Base-by-base conservation (phyloP, 2,888 invertebrate genomes). In the Drosophila yooni region DNA sequence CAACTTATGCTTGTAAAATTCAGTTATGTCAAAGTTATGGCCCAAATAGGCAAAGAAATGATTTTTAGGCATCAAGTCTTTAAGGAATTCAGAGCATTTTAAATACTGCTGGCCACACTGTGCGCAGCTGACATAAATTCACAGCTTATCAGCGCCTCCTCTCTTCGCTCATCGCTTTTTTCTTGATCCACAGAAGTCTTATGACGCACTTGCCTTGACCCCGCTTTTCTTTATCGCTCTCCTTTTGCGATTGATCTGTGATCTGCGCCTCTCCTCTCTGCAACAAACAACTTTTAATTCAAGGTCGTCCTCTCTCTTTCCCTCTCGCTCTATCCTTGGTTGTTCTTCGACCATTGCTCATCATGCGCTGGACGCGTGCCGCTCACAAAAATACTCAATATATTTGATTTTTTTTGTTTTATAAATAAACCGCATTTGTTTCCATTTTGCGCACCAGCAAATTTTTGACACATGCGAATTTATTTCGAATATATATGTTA, bases 351-450 rank as follows among this genome's bases (percentile, higher is more conserved):
- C 31, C 65, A 58, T 54, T 69, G 71, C 56, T 38, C 54, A 64
- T 59, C 85, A 85, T 81, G 85, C 77, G 52, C 62, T 53, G 33
- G 66, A 80, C 69, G 86, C 88, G 86, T 85, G 85, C 63, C 82
- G 21, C 13, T 62, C 68, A 85, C 68, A 59, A 54, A 69, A 65
- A 76, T 61, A 21, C 58, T 74, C 57, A 46, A 63, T 43, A 5
- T 56, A 21, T 63, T 36, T 38, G 64, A 62, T 64, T 65, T 71
- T 71, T 81, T 81, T 46, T 15, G 11, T 21, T 43, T 46, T 46
- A 87, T 82, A 82, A 82, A 87, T 80, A 87, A 74, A 74, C 58
- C 52, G 48, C 61, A 69, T 58, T 66, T 66, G 72, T 62, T 79
- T 79, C 61, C 46, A 38, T 33, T 50, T 18, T 38, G 18, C 59